Evolutionary conservation across 2,797 vertebrate genomes (phyloP).

Genomic region (Rhinoraja longicauda): DNA sequence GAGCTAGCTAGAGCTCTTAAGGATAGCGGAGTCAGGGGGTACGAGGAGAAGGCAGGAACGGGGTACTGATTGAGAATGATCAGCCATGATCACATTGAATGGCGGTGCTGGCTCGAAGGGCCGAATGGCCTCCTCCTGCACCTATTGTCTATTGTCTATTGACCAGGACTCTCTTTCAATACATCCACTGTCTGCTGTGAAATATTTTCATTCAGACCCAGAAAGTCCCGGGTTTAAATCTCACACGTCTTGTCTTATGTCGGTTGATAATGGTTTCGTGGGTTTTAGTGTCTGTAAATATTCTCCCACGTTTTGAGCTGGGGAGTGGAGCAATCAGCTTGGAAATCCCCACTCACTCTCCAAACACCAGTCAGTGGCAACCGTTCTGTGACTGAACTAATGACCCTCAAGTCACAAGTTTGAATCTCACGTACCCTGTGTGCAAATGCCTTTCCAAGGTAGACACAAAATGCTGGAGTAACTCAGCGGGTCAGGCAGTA

Average conservation of each 20-base stretch:
- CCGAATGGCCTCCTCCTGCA: no score
- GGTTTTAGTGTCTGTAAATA: not conserved
- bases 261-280: not conserved
- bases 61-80: no score
- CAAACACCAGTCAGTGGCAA: not conserved
- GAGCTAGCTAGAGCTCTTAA: no score
- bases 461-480: no score
- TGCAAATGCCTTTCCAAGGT: no score
- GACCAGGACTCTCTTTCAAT: not conserved
- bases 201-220: not conserved
- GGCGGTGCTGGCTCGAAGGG: no score
- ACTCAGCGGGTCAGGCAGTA: no score
- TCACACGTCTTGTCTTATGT: not conserved
- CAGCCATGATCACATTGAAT: no score
- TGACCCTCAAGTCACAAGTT: not conserved
- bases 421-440: not conserved
- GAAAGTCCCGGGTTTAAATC: not conserved
- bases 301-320: not conserved
- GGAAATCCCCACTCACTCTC: not conserved
- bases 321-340: not conserved
- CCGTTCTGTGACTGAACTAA: not conserved
- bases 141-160: no score
- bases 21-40: no score
- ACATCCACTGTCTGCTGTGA: not conserved
- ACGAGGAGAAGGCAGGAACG: no score